Base-by-base conservation (phyloP, 2,113 vertebrate species). In the Speoplatyrhinus poulsoni region DNA sequence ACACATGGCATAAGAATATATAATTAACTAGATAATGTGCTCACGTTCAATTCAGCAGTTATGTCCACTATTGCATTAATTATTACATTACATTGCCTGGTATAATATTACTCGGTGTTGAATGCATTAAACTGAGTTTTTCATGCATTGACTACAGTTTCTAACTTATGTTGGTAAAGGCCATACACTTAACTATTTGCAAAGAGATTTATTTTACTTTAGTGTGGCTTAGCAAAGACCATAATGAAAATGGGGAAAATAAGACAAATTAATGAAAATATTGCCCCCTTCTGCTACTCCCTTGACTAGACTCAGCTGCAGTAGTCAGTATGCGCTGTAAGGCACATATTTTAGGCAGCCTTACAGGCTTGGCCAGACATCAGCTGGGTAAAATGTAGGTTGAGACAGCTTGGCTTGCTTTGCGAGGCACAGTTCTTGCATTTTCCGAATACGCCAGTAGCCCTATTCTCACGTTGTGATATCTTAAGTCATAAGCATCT, bases 331-430 rank as follows among this genome's bases (percentile, higher is more conserved):
- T 48, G 41, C 16, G 60, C 41, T 48, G 12, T 10, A 48, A 17
- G 61, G 41, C 47, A 19, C 46, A 26, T 12, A 12, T 48, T 36
- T 53, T 13, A 26, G 58, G 19, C 62, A 60, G 67, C 62, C 48
- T 58, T 33, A 41, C 54, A 48, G 56, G 17, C 36, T 19, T 60
- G 65, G 60, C 76, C 60, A 19, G 32, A 65, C 61, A 16, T 49
- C 72, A 67, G 36, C 63, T 76, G 65, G 55, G 26, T 69, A 65
- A 69, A 60, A 61, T 56, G 12, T 17, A 61, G 65, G 65, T 63
- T 46, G 11, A 61, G n/a, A 47, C 60, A 19, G 11, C 19, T 57
- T 26, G 15, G 11, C 19, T 57, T 26, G 15, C 52, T 41, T 32
- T 60, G 56, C 49, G 55, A 12, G 7, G 32, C 19, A 60, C 55